These are phyloP conservation scores for Diacarnus erythraeanus DNA, from an alignment of 37 sponge, comb jelly and placozoan genomes.

Conservation along the genomic window DNA sequence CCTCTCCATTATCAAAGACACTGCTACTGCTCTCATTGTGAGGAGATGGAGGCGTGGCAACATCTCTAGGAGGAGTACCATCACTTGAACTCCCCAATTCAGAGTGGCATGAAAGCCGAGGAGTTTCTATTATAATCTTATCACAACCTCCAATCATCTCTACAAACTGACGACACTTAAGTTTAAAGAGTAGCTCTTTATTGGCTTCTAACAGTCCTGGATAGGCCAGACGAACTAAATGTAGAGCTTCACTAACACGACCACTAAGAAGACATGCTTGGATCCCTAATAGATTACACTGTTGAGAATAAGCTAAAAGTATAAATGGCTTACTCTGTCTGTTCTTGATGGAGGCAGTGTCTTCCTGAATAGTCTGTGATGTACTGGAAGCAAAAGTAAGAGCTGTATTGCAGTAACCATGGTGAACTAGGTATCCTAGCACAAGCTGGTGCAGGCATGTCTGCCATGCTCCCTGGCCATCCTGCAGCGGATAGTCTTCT, in stretches of 20 bases:
- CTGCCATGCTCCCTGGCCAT: constrained; percentile 78
- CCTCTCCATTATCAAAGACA: constrained; percentile 16
- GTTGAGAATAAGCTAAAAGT: not conserved
- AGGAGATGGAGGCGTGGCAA: not conserved
- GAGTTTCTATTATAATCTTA: constrained; percentile 19
- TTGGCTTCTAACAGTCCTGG: constrained; percentile 77
- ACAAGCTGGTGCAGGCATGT: constrained; percentile 78
- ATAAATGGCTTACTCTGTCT: constrained; percentile 85
- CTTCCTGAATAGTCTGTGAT: constrained; percentile 74
- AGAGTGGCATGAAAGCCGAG: constrained; percentile 49
- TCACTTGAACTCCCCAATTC: constrained; percentile 53
- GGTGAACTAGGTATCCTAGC: constrained; percentile 94
- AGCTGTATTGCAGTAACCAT: constrained; percentile 88
- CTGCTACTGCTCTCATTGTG: not conserved
- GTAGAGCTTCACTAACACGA: constrained; percentile 74
- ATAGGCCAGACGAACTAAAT: constrained; percentile 51
- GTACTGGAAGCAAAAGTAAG: constrained; percentile 83
- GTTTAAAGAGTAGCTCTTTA: constrained; percentile 76
- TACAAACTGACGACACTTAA: constrained; percentile 92
- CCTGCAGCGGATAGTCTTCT: constrained; percentile 29
- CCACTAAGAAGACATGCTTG: constrained; percentile 85
- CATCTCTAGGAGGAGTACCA: constrained; percentile 10
- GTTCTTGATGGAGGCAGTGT: constrained; percentile 79
- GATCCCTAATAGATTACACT: constrained; percentile 51
- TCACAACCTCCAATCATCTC: constrained; percentile 91